A percentile compares a stretch with the other conserved stretches of the same genome.
phyloP scores from a whole-genome alignment of 2,113 vertebrate species.

The Scomber japonicus region DNA sequence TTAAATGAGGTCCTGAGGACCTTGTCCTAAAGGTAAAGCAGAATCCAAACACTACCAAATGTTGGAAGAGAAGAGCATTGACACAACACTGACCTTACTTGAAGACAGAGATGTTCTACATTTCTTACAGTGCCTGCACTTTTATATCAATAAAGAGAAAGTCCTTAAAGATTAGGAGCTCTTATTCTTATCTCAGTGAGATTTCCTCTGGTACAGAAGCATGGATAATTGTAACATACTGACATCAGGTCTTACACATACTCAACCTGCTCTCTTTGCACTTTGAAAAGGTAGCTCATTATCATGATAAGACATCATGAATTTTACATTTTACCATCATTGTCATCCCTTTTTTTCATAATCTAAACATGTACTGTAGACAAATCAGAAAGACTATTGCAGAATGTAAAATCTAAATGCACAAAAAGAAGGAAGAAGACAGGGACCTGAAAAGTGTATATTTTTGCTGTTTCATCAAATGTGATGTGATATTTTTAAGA shows the following conservation, averaged over 20 bases:
- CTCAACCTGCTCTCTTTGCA: constrained; percentile 81
- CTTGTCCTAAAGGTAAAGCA: constrained; percentile 49
- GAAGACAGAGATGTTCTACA: constrained; percentile 76
- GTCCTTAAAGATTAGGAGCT: constrained; percentile 62
- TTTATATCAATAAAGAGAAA: constrained; percentile 69
- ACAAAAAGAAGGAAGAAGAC: constrained; percentile 80
- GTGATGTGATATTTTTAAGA: constrained; percentile 74
- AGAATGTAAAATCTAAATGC: constrained; percentile 83
- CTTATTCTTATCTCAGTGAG: constrained; percentile 71
- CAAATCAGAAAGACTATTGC: constrained; percentile 67
- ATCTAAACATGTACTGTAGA: constrained; percentile 67
- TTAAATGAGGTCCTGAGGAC: constrained; percentile 88
- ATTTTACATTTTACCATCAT: constrained; percentile 49
- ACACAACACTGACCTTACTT: constrained; percentile 75
- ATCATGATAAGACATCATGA: constrained; percentile 54
- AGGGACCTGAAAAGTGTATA: constrained; percentile 73
- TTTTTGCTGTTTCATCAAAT: constrained; percentile 75
- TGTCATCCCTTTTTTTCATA: constrained; percentile 59
- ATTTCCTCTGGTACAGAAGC: constrained; percentile 68
- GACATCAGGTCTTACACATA: constrained; percentile 77
- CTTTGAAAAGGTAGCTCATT: constrained; percentile 82
- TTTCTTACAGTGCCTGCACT: constrained; percentile 85
- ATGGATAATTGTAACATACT: constrained; percentile 46
- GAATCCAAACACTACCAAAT: constrained; percentile 33
- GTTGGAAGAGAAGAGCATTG: constrained; percentile 56